Evolutionary conservation across 53 echinoderm and acorn worm species (phyloP), one percentile per base, ranked within the genome.

Genomic region (Stichopus horrens): DNA sequence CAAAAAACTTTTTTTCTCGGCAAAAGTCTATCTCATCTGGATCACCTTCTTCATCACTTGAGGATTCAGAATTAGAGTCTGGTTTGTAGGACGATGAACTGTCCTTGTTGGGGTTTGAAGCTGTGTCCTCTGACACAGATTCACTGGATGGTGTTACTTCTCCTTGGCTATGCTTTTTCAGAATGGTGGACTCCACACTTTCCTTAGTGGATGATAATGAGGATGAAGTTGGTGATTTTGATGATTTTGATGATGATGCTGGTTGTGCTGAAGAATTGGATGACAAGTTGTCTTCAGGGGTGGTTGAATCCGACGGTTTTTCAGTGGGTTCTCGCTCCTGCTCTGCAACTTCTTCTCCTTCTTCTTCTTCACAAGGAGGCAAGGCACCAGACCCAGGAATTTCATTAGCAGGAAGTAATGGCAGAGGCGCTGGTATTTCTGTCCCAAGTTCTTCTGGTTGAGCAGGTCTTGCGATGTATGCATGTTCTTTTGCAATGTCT

Each of bases 1-100:
- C 92, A 85, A 92, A 57, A 55, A 88, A 88, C 53, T 91, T 91
- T n/a, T n/a, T n/a, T n/a, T n/a, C n/a, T n/a, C n/a, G n/a, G n/a
- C n/a, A n/a, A n/a, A n/a, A n/a, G n/a, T n/a, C n/a, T n/a, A n/a
- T n/a, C n/a, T n/a, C n/a, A n/a, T n/a, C n/a, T n/a, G n/a, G n/a
- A n/a, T n/a, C n/a, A n/a, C n/a, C n/a, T n/a, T n/a, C n/a, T n/a
- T n/a, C n/a, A n/a, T n/a, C n/a, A n/a, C n/a, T n/a, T n/a, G n/a
- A n/a, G n/a, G n/a, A n/a, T n/a, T n/a, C n/a, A n/a, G n/a, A n/a
- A n/a, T n/a, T n/a, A n/a, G n/a, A n/a, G n/a, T n/a, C n/a, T n/a
- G n/a, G n/a, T n/a, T n/a, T n/a, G n/a, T n/a, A n/a, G n/a, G n/a
- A n/a, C n/a, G n/a, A n/a, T n/a, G n/a, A n/a, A n/a, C n/a, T n/a